A percentile compares a stretch with the other conserved stretches of the same genome.
Conservation (phyloP, 2,797 vertebrate species). For the Lepus oiostolus region DNA sequence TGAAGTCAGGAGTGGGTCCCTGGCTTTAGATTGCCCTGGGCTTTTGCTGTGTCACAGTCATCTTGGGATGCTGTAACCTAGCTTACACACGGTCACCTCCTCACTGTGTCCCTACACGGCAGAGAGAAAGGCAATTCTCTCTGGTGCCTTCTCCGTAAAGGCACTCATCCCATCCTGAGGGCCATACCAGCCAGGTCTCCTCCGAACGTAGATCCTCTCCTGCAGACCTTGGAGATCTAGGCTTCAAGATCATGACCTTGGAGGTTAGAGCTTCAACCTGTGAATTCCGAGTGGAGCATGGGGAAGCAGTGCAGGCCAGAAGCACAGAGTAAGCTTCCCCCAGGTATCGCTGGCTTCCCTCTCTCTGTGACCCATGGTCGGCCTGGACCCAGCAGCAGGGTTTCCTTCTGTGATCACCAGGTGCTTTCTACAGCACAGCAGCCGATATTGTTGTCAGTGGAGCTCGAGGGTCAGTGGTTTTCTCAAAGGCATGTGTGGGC, state of each 20-base stretch:
- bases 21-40: background rate
- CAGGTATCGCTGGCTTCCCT: background rate
- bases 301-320: rapidly evolving
- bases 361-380: background rate
- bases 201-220: background rate
- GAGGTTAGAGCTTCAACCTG: background rate
- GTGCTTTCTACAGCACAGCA: background rate
- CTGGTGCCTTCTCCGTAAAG: background rate
- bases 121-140: background rate
- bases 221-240: background rate
- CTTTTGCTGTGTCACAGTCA: background rate
- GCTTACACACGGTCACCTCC: background rate
- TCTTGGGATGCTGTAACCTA: background rate
- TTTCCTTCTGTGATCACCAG: background rate
- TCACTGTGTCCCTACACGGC: background rate
- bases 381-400: background rate
- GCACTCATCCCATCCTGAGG: background rate
- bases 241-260: background rate
- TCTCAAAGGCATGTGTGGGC: background rate
- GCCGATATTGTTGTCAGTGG: background rate
- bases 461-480: background rate
- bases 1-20: background rate
- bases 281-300: background rate
- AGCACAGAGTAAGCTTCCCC: background rate
- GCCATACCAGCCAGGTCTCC: background rate